Evolutionary conservation across 2,797 vertebrate species (phyloP).

Genomic region (Sebastes cheni): DNA sequence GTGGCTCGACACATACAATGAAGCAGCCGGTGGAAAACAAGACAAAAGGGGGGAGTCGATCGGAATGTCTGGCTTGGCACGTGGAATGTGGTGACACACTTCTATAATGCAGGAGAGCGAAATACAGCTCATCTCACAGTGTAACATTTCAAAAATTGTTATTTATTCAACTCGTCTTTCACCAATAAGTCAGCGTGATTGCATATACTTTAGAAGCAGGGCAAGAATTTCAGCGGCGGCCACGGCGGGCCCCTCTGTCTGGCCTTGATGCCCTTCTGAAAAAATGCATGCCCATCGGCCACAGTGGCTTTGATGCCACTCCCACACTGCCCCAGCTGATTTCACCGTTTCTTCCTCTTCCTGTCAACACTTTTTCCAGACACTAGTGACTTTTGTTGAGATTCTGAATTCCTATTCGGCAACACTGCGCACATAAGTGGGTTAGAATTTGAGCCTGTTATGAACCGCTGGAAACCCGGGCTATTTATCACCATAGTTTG

Average conservation of each 20-base stretch:
- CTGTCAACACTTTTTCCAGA: not conserved
- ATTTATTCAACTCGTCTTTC: not conserved
- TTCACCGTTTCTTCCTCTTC: no score
- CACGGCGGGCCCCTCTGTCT: not conserved
- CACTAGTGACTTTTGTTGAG: no score
- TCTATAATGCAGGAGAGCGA: not conserved
- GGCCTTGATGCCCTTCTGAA: not conserved
- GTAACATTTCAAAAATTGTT: not conserved
- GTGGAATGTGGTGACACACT: slow-evolving; percentile 2
- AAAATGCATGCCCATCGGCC: not conserved
- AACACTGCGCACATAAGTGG: no score
- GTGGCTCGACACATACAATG: slow-evolving; percentile 5
- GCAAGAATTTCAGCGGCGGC: not conserved
- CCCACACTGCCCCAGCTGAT: not conserved
- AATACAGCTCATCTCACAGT: not conserved
- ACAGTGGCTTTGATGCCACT: not conserved
- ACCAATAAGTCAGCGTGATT: not conserved
- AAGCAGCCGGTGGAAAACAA: slow-evolving; percentile 20
- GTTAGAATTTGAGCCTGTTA: no score
- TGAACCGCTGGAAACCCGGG: no score
- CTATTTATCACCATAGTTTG: no score
- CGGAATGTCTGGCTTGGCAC: not conserved
- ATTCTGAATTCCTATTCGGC: no score
- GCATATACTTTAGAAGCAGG: not conserved
- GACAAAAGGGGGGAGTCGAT: not conserved